These are phyloP conservation scores for Paramacrobiotus metropolitanus DNA, from an alignment of 1,140 invertebrate genomes.

Conservation along the genomic window DNA sequence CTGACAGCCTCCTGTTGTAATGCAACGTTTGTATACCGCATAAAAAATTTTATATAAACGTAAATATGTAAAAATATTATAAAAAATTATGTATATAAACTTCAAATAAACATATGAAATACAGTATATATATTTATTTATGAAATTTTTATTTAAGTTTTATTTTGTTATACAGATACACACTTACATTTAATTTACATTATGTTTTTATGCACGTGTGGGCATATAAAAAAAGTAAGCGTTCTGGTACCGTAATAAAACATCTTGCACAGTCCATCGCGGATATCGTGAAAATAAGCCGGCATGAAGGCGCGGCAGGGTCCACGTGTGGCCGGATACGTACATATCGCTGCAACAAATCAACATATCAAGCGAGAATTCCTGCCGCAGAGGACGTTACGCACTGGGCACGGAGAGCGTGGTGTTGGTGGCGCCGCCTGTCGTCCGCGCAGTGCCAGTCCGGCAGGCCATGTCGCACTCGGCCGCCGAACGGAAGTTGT, in stretches of 20 bases:
- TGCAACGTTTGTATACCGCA: too few relatives aligned
- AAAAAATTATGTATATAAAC: not conserved
- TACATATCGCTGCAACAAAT: not conserved
- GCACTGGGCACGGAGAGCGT: too few relatives aligned
- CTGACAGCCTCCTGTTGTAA: constrained; percentile 47
- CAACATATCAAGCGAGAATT: not conserved
- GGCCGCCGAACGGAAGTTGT: constrained; percentile 56
- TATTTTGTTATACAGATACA: not conserved
- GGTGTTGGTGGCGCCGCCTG: too few relatives aligned
- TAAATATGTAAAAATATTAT: not conserved
- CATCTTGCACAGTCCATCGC: constrained; percentile 43
- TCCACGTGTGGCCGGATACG: constrained; percentile 30
- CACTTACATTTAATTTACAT: not conserved
- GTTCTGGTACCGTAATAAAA: constrained; percentile 35
- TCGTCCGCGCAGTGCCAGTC: too few relatives aligned
- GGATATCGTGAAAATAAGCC: constrained; percentile 47
- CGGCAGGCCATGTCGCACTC: constrained; percentile 58
- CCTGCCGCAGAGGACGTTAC: too few relatives aligned
- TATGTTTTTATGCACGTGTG: too few relatives aligned
- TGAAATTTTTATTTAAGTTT: not conserved
- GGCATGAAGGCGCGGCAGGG: constrained; percentile 38
- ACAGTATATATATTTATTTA: not conserved
- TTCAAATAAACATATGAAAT: too few relatives aligned
- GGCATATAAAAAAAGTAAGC: not conserved
- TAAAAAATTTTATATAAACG: not conserved